phyloP scores from a whole-genome alignment of 2,113 vertebrate genomes.

The Candoia aspera region DNA sequence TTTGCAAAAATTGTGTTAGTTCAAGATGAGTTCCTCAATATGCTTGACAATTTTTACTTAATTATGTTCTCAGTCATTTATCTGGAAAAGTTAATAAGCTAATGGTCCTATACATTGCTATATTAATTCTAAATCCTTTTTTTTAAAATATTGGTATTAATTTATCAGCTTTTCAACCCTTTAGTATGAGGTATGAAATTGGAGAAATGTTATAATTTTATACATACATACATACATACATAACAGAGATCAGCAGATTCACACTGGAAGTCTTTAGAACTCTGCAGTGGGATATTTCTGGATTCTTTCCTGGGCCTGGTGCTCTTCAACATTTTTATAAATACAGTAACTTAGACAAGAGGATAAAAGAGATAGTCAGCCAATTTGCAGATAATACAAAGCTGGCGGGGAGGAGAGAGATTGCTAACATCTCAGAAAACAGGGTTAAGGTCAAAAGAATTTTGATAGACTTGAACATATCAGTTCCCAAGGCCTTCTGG shows the following conservation, averaged over 20 bases:
- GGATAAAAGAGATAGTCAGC: not conserved
- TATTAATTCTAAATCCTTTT: not conserved
- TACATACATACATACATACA: no score
- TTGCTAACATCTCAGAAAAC: not conserved
- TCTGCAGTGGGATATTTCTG: not conserved
- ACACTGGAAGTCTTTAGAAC: not conserved
- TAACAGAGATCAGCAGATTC: not conserved
- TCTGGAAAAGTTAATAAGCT: not conserved
- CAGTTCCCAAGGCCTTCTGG: not conserved
- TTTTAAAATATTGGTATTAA: not conserved
- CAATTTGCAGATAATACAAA: not conserved
- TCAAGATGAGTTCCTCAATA: not conserved
- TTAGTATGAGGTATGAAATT: not conserved
- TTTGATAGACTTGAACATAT: not conserved
- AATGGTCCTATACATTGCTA: not conserved
- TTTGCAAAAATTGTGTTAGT: not conserved
- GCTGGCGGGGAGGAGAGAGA: not conserved
- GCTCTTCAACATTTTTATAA: not conserved
- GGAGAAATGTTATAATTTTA: not conserved
- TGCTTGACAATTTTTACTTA: not conserved
- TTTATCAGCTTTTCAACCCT: not conserved
- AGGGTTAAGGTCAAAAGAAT: no score
- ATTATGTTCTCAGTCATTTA: not conserved
- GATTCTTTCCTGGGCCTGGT: not conserved
- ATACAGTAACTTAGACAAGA: not conserved